Evolutionary conservation across 2,113 vertebrate species (phyloP).

Genomic region (Psophia crepitans): DNA sequence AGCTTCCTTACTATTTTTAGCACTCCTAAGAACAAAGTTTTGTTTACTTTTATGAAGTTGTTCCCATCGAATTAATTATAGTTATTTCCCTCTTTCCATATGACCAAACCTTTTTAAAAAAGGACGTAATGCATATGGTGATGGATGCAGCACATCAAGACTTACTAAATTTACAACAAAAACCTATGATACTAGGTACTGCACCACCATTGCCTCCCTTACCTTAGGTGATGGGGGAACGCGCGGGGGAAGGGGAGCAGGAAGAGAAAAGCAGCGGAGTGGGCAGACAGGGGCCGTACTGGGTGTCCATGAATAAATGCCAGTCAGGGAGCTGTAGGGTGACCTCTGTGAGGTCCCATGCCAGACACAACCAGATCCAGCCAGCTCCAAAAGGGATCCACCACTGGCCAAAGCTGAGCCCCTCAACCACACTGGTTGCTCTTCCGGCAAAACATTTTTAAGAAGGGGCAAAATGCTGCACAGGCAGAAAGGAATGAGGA

Average conservation of each 20-base stretch:
- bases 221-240: neutral
- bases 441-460: neutral
- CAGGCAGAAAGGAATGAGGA: neutral
- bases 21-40: fast-evolving
- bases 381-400: fast-evolving
- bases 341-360: neutral
- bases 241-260: neutral
- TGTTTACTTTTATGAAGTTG: neutral
- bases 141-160: neutral
- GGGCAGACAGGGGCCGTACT: neutral
- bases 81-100: neutral
- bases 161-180: neutral
- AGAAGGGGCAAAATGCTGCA: neutral
- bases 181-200: fast-evolving
- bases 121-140: fast-evolving
- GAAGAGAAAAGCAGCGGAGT: neutral
- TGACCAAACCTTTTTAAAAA: neutral
- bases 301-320: too few species aligned
- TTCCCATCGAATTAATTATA: neutral
- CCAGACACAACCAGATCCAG: fast-evolving
- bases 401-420: fast-evolving
- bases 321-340: fast-evolving
- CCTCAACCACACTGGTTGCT: fast-evolving
- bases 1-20: neutral
- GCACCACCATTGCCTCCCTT: neutral